Evolutionary conservation across 2,888 invertebrate species (phyloP).

Genomic region (Phyllotreta striolata): DNA sequence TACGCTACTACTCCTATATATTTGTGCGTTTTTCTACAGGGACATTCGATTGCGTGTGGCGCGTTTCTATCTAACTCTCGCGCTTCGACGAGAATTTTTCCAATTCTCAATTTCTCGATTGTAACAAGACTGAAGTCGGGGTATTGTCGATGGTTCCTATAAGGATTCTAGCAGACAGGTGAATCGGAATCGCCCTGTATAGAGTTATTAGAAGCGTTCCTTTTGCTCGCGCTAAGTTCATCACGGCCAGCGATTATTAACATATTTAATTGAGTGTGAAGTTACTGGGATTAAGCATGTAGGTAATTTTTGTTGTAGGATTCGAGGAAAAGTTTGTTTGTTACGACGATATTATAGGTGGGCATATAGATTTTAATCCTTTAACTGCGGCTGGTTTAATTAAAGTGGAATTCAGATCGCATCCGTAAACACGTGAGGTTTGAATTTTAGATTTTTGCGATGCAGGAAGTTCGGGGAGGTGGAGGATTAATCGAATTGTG

Average conservation of each 20-base stretch:
- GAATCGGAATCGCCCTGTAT: slow-evolving; percentile 34
- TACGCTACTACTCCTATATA: slow-evolving; percentile 13
- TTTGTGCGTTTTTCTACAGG: slow-evolving; percentile 25
- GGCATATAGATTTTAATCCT: slow-evolving; percentile 10
- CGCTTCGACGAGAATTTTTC: too few species aligned
- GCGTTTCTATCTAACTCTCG: too few species aligned
- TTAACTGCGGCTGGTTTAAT: slow-evolving; percentile 15
- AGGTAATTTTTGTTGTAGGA: slow-evolving; percentile 22
- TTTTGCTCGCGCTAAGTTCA: slow-evolving; percentile 34
- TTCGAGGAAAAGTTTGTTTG: slow-evolving; percentile 17
- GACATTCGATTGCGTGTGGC: slow-evolving; percentile 11
- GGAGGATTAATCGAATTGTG: too few species aligned
- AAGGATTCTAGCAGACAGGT: slow-evolving; percentile 21
- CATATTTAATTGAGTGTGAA: slow-evolving; percentile 52
- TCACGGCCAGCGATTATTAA: slow-evolving; percentile 47
- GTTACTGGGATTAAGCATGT: slow-evolving; percentile 47
- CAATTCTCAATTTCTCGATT: too few species aligned
- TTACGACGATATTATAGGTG: slow-evolving; percentile 10
- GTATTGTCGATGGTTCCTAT: slow-evolving; percentile 1
- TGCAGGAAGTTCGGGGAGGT: too few species aligned
- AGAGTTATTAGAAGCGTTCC: slow-evolving; percentile 41
- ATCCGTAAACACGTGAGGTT: slow-evolving; percentile 14
- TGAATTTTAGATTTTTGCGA: too few species aligned
- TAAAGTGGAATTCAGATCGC: slow-evolving; percentile 19
- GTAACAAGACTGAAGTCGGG: too few species aligned